Evolutionary conservation across 1,140 invertebrate genomes (phyloP).

Genomic region (Conus ventricosus): DNA sequence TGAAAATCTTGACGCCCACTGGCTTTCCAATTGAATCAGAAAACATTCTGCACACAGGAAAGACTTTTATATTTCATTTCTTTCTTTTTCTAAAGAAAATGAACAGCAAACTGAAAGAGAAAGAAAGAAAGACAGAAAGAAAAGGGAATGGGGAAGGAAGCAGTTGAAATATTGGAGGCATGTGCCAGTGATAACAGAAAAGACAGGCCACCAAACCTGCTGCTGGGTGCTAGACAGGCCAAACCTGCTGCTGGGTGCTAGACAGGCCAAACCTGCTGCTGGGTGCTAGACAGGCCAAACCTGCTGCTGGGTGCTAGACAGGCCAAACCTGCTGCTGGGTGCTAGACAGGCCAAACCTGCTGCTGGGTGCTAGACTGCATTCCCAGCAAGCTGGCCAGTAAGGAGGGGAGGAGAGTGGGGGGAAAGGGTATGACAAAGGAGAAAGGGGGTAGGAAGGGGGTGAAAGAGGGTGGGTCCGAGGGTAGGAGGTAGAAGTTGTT

Average conservation of each 20-base stretch:
- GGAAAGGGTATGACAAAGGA: too few species aligned
- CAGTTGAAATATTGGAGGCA: not conserved
- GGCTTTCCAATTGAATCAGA: not conserved
- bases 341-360: too few species aligned
- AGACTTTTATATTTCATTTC: too few species aligned
- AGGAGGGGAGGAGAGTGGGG: too few species aligned
- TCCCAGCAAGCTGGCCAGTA: too few species aligned
- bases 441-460: too few species aligned
- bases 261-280: not conserved
- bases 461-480: too few species aligned
- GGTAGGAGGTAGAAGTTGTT: too few species aligned
- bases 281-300: not conserved
- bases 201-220: not conserved
- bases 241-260: not conserved
- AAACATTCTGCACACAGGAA: not conserved
- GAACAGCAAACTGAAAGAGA: too few species aligned
- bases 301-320: not conserved
- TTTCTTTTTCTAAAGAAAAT: too few species aligned
- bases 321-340: too few species aligned
- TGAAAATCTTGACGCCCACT: too few species aligned
- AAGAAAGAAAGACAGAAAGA: not conserved
- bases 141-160: not conserved
- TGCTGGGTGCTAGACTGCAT: not conserved
- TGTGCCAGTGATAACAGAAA: not conserved
- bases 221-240: not conserved